phyloP scores from a whole-genome alignment of 2,797 vertebrate genomes.

The Galago senegalensis region DNA sequence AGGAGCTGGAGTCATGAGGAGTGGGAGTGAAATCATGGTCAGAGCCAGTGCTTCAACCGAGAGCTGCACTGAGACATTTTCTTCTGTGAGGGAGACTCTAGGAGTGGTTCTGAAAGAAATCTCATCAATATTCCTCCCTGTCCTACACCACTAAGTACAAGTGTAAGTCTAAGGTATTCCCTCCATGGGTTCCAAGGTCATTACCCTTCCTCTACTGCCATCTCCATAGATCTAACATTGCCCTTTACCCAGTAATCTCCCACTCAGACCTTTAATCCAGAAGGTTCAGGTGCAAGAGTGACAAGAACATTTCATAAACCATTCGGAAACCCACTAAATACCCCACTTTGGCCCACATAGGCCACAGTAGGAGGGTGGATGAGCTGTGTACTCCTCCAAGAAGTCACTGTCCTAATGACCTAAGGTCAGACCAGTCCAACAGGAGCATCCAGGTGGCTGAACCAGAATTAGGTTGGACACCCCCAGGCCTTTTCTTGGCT shows the following conservation, averaged over 20 bases:
- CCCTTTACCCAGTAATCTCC: background rate
- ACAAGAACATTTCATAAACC: background rate
- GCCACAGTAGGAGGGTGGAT: background rate
- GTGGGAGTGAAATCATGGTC: background rate
- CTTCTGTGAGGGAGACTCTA: background rate
- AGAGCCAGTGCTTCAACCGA: background rate
- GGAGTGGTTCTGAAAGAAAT: background rate
- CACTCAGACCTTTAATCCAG: background rate
- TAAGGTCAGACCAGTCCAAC: background rate
- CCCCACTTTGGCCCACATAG: background rate
- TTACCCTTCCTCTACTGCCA: background rate
- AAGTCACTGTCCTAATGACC: background rate
- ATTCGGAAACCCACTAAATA: accelerated
- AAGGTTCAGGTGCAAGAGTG: background rate
- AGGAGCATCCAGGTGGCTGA: background rate
- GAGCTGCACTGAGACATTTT: background rate
- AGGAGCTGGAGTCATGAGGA: no score
- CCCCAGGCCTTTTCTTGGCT: background rate
- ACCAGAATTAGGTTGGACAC: background rate
- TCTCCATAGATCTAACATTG: background rate
- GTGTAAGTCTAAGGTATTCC: background rate
- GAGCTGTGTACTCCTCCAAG: background rate
- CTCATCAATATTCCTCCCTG: background rate
- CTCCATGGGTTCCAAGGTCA: background rate
- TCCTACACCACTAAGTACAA: background rate